These are phyloP conservation scores for Gila orcuttii DNA, from an alignment of 2,113 vertebrate genomes.

Conservation along the genomic window DNA sequence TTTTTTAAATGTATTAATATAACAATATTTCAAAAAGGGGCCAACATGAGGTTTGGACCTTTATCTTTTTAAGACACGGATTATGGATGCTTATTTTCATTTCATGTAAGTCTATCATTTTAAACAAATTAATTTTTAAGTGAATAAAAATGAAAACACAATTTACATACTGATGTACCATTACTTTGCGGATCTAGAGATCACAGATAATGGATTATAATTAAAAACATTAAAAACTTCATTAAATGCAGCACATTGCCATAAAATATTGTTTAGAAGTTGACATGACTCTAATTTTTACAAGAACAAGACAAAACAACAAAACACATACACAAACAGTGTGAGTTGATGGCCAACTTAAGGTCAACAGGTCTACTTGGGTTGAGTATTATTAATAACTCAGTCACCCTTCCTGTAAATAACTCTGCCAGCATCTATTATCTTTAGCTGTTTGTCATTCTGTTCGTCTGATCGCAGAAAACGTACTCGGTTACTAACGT, in stretches of 20 bases:
- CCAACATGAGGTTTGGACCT: neutral
- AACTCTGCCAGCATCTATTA: conserved; percentile 54
- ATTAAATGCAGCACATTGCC: neutral
- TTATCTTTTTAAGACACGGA: neutral
- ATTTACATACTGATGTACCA: neutral
- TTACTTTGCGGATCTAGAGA: too few relatives aligned
- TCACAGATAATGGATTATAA: conserved; percentile 2
- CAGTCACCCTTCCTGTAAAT: conserved; percentile 35
- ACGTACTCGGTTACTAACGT: too few relatives aligned
- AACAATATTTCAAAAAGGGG: neutral
- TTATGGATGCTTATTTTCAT: neutral
- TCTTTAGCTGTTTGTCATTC: conserved; percentile 54
- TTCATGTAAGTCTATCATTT: neutral
- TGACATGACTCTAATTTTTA: neutral
- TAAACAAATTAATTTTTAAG: neutral
- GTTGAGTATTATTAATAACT: conserved; percentile 25
- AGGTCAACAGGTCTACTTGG: neutral
- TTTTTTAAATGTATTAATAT: neutral
- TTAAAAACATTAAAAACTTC: conserved; percentile 1
- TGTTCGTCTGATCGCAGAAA: conserved; percentile 45
- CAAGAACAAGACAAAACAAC: neutral
- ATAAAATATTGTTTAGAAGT: neutral
- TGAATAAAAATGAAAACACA: neutral
- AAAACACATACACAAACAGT: neutral
- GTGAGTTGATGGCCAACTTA: neutral